A percentile compares a stretch with the other conserved stretches of the same genome.
Evolutionary conservation across 2,888 invertebrate genomes (phyloP).

Genomic region (Standfussiana lucernea): DNA sequence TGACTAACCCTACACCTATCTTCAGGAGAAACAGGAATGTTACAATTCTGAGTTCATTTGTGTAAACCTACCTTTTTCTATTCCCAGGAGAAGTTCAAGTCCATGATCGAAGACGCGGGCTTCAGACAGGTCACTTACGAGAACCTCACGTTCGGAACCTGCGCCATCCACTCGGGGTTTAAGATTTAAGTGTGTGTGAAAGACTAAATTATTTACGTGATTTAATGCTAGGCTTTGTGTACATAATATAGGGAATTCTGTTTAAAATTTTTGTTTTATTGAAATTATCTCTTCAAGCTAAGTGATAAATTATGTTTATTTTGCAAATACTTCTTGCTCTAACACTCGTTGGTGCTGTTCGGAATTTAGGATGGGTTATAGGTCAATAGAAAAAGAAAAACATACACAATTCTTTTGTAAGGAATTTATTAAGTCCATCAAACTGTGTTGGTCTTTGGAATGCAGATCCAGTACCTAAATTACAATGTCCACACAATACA

Average conservation of each 20-base stretch:
- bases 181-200: conserved; percentile 92
- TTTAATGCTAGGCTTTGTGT: conserved; percentile 34
- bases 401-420: conserved; percentile 67
- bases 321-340: too few species aligned
- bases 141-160: conserved; percentile 97
- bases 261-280: conserved; percentile 11
- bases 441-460: conserved; percentile 89
- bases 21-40: neutral
- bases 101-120: conserved; percentile 97
- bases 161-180: conserved; percentile 98
- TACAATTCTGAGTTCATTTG: conserved; percentile 3
- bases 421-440: conserved; percentile 88
- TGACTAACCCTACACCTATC: too few species aligned
- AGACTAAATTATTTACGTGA: conserved; percentile 3
- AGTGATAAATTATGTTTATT: too few species aligned
- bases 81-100: conserved; percentile 94
- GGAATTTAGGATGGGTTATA: neutral
- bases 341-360: neutral
- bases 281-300: neutral
- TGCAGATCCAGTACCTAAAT: conserved; percentile 87
- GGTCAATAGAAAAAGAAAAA: conserved; percentile 36
- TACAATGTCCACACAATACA: conserved; percentile 78
- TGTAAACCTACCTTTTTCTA: neutral
- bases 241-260: conserved; percentile 53
- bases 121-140: conserved; percentile 96